Conservation (phyloP, 2,888 invertebrate genomes). For the Cryptocheilus praepositus region DNA sequence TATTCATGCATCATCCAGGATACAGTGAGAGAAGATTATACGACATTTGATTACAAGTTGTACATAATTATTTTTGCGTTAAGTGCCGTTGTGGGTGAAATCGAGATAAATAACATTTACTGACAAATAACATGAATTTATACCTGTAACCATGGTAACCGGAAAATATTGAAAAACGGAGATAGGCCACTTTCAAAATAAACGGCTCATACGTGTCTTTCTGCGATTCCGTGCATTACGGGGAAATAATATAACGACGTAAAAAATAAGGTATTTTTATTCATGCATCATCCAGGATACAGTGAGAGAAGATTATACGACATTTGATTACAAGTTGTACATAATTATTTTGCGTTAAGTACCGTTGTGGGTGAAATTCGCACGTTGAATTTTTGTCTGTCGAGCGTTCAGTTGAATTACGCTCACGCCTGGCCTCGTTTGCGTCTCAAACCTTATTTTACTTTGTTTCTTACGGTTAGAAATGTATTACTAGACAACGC, state of each 20-base stretch:
- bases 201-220: no score
- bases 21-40: slow-evolving; percentile 49
- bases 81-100: background rate
- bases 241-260: slow-evolving; percentile 21
- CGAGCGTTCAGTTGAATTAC: background rate
- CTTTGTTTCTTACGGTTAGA: no score
- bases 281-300: slow-evolving; percentile 56
- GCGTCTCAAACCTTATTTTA: no score
- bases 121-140: no score
- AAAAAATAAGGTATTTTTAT: slow-evolving; percentile 59
- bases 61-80: slow-evolving; percentile 17
- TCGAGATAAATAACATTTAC: no score
- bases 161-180: no score
- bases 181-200: no score
- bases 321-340: slow-evolving; percentile 29
- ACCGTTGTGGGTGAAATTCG: slow-evolving; percentile 14
- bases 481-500: no score
- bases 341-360: slow-evolving; percentile 15
- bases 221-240: background rate
- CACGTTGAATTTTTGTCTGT: slow-evolving; percentile 20
- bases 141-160: no score
- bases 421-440: no score
- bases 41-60: slow-evolving; percentile 30
- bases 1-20: slow-evolving; percentile 56
- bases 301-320: slow-evolving; percentile 40